Evolutionary conservation across 2,113 vertebrate species (phyloP), one percentile per base, ranked within the genome.

Genomic region (Istiophorus platypterus): DNA sequence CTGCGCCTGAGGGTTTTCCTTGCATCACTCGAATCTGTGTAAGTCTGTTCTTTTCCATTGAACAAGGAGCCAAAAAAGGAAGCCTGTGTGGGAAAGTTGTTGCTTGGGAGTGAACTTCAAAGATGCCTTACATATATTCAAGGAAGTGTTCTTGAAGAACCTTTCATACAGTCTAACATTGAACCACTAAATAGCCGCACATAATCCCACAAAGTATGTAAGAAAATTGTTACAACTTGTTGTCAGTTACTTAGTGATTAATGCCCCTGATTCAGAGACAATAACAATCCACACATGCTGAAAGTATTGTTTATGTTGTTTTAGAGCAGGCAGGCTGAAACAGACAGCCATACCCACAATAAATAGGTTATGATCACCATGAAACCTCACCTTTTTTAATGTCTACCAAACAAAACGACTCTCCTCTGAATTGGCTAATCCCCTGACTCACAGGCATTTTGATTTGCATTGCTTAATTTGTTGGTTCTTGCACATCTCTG

Each of bases 61-160:
- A 37, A 24, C 37, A 41, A 17, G 17, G 2, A 41, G n/a, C 72
- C 71, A 78, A 72, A 85, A 79, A 82, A 85, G 61, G 54, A 78
- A 31, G 10, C 69, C 8, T n/a, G 4, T 27, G 42, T 74, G 39
- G 9, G 29, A 22, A 31, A 45, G 27, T 12, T 15, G n/a, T 22
- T 62, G 11, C 20, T 65, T 26, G 7, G 29, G 41, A 18, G 45
- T 1, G 12, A 76, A 34, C 5, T 75, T 24, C 26, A 26, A 59
- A 72, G 7, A 22, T 61, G 15, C 12, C 58, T 42, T 8, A 0
- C 2, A 58, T n/a, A 5, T 12, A 31, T 37, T 79, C 11, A 69
- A 31, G 27, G 1, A 47, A 14, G 24, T 2, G 22, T 20, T 51
- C 11, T n/a, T 14, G 18, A 65, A 51, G 18, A 69, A 26, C 10